Base-by-base conservation (phyloP, 2,797 vertebrate genomes). In the Liparis tanakae region DNA sequence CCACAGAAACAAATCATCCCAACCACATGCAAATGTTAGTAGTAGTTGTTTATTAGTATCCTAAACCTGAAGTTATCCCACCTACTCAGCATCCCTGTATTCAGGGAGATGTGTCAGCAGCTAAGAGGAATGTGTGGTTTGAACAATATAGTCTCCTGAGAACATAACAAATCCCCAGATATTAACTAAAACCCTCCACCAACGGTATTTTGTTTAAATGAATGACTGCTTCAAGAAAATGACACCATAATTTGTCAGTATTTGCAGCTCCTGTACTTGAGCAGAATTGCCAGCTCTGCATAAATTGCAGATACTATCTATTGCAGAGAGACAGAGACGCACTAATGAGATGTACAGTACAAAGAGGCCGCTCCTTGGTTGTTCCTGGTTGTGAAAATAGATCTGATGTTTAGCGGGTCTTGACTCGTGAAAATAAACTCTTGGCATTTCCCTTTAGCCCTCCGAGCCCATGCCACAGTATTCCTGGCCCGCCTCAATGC, bases 351-450 rank as follows among this genome's bases (percentile, higher is more conserved):
- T 39, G 63, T 43, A 64, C 25, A 64, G 73, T 39, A 33, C 13
- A 62, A 5, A 4, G 25, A 50, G 10, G 37, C 37, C 6, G 22
- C 55, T 44, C 55, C 62, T 74, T 39, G 44, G 67, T 71, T 81
- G 25, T 76, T 74, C 72, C 84, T 81, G 78, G 70, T 69, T 80
- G 68, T 71, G 65, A 81, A 80, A 84, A 69, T 54, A 74, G 70
- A 78, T 70, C 64, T 74, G 54, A 68, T 76, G 48, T 82, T 82
- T 79, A 78, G 46, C 80, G 34, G 67, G 56, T 80, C 70, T 78
- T 73, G 46, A 82, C 67, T 72, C 66, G 59, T 83, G 68, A 86
- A 92, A 93, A 90, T 91, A 91, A 92, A 86, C 82, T 72, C 62
- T 43, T 81, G 78, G 76, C 58, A 74, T 69, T 79, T 87, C 74